These are phyloP conservation scores for Parambassis ranga DNA, from an alignment of 2,797 vertebrate genomes.

Conservation along the genomic window DNA sequence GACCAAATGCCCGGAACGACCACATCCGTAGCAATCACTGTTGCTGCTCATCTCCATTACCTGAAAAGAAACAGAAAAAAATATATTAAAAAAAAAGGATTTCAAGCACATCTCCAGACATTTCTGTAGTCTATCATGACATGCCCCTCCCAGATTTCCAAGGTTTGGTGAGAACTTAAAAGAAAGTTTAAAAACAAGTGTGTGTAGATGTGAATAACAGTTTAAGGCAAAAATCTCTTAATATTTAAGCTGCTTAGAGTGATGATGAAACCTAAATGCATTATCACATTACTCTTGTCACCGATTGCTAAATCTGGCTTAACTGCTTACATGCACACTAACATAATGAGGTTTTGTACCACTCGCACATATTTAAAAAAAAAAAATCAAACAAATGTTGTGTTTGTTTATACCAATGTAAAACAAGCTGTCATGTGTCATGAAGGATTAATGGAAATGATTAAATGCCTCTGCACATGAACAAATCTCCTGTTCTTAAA, in stretches of 20 bases:
- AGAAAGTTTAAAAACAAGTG: no score
- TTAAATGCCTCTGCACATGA: background rate
- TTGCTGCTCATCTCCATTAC: constrained; percentile 92
- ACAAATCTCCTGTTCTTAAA: no score
- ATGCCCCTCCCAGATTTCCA: no score
- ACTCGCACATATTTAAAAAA: background rate
- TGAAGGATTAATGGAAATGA: background rate
- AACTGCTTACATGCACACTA: background rate
- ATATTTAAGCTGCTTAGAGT: background rate
- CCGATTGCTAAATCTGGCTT: background rate
- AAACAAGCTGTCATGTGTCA: background rate
- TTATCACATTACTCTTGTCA: background rate
- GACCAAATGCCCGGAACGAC: constrained; percentile 95
- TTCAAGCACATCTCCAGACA: no score
- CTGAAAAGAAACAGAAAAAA: constrained; percentile 27
- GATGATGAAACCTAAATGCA: background rate
- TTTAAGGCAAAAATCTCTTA: background rate
- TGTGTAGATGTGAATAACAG: background rate
- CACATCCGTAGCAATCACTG: constrained; percentile 97
- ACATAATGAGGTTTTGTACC: background rate
- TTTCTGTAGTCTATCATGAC: no score
- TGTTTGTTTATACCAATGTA: background rate
- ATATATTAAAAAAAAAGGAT: background rate
- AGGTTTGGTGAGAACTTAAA: no score
- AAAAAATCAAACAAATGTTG: no score